Conservation (phyloP, 35 echinoderm and acorn worm genomes). For the Hemicentrotus pulcherrimus region DNA sequence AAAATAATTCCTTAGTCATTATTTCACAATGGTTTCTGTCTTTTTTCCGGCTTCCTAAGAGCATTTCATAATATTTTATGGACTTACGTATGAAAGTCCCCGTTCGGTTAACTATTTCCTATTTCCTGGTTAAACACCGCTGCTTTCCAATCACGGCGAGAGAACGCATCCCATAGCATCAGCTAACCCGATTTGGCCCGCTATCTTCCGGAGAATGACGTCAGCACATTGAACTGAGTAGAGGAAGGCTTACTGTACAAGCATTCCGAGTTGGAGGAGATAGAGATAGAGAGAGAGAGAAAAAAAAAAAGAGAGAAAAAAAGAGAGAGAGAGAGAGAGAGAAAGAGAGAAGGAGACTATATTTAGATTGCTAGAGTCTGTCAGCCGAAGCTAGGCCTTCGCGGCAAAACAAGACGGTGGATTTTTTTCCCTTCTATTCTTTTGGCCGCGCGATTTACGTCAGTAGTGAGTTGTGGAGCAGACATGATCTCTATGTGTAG, state of each 20-base stretch:
- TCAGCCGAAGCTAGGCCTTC: conserved; percentile 51
- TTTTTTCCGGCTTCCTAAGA: not conserved
- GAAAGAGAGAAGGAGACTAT: not conserved
- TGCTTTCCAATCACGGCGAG: not conserved
- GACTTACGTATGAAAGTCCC: conserved; percentile 9
- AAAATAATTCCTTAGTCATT: not conserved
- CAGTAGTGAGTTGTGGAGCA: conserved; percentile 22
- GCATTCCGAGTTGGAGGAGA: not conserved
- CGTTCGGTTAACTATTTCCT: conserved; percentile 32
- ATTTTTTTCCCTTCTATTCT: conserved; percentile 18
- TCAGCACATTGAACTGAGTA: conserved; percentile 8
- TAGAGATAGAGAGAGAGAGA: not conserved
- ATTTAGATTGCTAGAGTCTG: conserved; percentile 33
- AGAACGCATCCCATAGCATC: not conserved
- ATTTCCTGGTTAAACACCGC: conserved; percentile 35
- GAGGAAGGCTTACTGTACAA: not conserved
- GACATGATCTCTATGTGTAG: conserved; percentile 18
- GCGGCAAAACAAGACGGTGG: conserved; percentile 43
- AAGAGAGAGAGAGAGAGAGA: not conserved
- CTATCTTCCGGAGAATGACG: conserved; percentile 52
- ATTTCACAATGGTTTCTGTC: not conserved
- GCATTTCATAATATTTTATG: conserved; percentile 12
- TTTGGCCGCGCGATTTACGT: conserved; percentile 46
- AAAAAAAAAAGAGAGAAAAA: not conserved
- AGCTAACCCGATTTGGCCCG: conserved; percentile 45